Conservation (phyloP, 2,888 invertebrate genomes). For the Cerceris ruficornis region DNA sequence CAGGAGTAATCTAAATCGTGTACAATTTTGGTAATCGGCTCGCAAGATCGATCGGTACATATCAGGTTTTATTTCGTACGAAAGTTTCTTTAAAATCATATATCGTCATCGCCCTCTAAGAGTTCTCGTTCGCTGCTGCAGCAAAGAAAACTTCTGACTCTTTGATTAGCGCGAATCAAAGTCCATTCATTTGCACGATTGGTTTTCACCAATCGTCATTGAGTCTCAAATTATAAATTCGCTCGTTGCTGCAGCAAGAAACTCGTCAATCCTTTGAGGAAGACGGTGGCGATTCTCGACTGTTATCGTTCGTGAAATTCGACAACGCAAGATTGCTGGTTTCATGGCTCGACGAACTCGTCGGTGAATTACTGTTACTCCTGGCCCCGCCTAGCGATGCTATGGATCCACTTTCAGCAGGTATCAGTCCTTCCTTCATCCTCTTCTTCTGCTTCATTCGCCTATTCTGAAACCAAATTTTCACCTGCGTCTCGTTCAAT, state of each 20-base stretch:
- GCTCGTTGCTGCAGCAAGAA: conserved; percentile 56
- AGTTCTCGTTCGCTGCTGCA: conserved; percentile 33
- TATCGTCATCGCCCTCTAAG: background rate
- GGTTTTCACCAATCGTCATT: conserved; percentile 50
- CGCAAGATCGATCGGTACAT: conserved; percentile 15
- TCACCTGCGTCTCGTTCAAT: conserved; percentile 98
- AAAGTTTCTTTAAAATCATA: background rate
- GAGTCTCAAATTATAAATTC: conserved; percentile 47
- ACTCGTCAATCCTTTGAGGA: conserved; percentile 76
- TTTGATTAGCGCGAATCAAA: conserved; percentile 6
- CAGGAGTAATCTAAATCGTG: conserved; percentile 33
- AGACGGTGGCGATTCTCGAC: conserved; percentile 85
- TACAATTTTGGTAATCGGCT: conserved; percentile 41
- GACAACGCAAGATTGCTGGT: conserved; percentile 69
- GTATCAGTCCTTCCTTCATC: conserved; percentile 95
- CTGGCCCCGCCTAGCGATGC: conserved; percentile 77
- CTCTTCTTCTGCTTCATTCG: conserved; percentile 99
- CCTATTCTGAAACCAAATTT: conserved; percentile 99
- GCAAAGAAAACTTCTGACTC: conserved; percentile 19
- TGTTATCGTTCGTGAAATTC: conserved; percentile 86
- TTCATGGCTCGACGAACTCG: conserved; percentile 75
- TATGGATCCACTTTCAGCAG: conserved; percentile 83
- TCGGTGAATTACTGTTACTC: conserved; percentile 79
- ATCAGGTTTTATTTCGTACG: conserved; percentile 22
- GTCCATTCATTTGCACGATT: background rate